Base-by-base conservation (phyloP, 64 coral and sea anemone genomes). In the Pocillopora damicornis region DNA sequence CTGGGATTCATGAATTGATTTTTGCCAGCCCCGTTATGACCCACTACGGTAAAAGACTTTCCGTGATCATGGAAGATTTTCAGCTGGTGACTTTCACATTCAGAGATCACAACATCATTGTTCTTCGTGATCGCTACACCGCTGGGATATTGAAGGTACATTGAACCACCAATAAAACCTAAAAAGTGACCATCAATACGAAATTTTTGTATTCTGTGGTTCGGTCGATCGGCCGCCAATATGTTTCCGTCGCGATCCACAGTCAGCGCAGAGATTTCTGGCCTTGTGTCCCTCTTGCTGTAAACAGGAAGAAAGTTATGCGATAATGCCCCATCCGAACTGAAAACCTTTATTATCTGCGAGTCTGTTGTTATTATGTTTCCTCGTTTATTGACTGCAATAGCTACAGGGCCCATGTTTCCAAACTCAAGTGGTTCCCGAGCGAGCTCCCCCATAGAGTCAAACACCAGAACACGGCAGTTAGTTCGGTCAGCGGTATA, bases 201-300 rank as follows among this genome's bases (percentile, higher is more conserved):
- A 65, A 97, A 97, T 78, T 97, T 97, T 73, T 97, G 94, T 59
- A 97, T 93, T 63, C 94, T 79, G 69, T 90, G 88, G 62, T 97
- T 97, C 34, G 76, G 86, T 35, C 75, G 74, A 63, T 97, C 94
- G 8, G 88, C 94, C 20, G 86, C 79, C 7, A 97, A 74, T 35
- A 97, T 86, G 34, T 83, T 79, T 1, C 91, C 94, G 12, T 93
- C 94, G 74, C 69, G 87, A 58, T 97, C 94, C 34, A 97, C 75
- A 17, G 88, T 79, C 22, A 97, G 59, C 18, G 94, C 94, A 35
- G 94, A 97, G 18, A 97, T 93, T 35, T 81, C 63, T 58, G 94
- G 94, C 17, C 94, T 86, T 66, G 74, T 62, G 63, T 97, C 94
- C 64, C 71, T 93, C 45, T 80, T 93, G n/a, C 81, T 87, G 76